Conservation (phyloP, 2,888 invertebrate species). For the Sinodicranocentrus sp. region DNA sequence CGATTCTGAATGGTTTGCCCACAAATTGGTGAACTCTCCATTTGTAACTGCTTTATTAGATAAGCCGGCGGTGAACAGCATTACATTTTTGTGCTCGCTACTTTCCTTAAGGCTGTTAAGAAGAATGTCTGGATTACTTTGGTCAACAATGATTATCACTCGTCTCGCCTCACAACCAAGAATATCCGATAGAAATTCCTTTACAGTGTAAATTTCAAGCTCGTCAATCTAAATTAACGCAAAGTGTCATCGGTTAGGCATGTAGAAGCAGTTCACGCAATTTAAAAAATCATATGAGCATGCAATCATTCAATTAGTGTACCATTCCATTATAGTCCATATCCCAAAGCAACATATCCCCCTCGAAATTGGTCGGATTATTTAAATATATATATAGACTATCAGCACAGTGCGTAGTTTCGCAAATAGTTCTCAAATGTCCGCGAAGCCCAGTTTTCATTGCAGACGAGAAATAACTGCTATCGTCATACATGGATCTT, state of each 20-base stretch:
- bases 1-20: slow-evolving; percentile 72
- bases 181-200: slow-evolving; percentile 80
- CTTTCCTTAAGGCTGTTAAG: slow-evolving; percentile 73
- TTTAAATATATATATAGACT: slow-evolving; percentile 80
- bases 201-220: slow-evolving; percentile 79
- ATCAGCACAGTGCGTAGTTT: slow-evolving; percentile 79
- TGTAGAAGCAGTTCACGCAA: no score
- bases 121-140: slow-evolving; percentile 79
- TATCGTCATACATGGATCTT: slow-evolving; percentile 31
- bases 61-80: slow-evolving; percentile 69
- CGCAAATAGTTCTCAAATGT: slow-evolving; percentile 80
- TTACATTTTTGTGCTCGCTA: slow-evolving; percentile 72
- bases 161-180: slow-evolving; percentile 79
- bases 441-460: slow-evolving; percentile 80
- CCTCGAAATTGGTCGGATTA: slow-evolving; percentile 80
- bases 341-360: slow-evolving; percentile 80
- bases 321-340: slow-evolving; percentile 80
- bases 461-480: slow-evolving; percentile 69
- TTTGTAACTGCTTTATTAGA: slow-evolving; percentile 67
- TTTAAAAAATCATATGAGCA: no score
- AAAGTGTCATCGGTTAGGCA: no score
- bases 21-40: slow-evolving; percentile 74
- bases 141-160: slow-evolving; percentile 80
- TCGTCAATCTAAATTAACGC: slow-evolving; percentile 70
- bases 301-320: slow-evolving; percentile 68